phyloP scores from a whole-genome alignment of 2,113 vertebrate genomes.

The Chloebia gouldiae region DNA sequence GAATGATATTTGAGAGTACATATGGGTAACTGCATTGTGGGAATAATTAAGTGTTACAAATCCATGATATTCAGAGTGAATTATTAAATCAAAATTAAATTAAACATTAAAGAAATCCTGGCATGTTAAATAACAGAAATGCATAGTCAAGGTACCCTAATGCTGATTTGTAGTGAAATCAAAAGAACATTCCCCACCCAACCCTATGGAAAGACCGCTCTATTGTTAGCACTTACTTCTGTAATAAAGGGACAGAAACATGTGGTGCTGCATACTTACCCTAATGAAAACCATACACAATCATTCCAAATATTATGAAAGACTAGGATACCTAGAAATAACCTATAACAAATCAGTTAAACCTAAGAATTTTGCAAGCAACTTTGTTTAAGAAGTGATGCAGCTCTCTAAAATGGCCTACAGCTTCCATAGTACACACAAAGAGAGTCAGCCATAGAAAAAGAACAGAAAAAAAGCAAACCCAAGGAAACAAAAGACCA shows the following conservation, averaged over 20 bases:
- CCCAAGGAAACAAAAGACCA: background rate
- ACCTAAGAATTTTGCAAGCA: background rate
- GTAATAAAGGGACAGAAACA: background rate
- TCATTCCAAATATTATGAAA: background rate
- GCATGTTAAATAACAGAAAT: background rate
- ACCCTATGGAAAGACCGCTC: background rate
- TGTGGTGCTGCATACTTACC: background rate
- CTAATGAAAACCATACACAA: background rate
- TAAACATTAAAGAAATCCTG: background rate
- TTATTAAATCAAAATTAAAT: background rate
- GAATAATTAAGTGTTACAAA: background rate
- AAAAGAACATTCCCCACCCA: rapidly evolving
- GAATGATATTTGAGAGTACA: background rate
- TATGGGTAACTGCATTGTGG: background rate
- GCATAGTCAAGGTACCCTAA: background rate
- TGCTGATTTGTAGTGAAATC: background rate
- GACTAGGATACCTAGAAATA: background rate
- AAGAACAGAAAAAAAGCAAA: background rate
- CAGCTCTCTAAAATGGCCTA: background rate
- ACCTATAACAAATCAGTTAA: background rate
- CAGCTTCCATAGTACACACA: background rate
- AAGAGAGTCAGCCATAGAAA: background rate
- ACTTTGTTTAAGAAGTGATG: background rate
- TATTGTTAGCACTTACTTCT: background rate
- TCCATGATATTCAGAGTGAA: background rate